These are phyloP conservation scores for Macrotis lagotis DNA, from an alignment of 2,113 vertebrate genomes.

Conservation along the genomic window DNA sequence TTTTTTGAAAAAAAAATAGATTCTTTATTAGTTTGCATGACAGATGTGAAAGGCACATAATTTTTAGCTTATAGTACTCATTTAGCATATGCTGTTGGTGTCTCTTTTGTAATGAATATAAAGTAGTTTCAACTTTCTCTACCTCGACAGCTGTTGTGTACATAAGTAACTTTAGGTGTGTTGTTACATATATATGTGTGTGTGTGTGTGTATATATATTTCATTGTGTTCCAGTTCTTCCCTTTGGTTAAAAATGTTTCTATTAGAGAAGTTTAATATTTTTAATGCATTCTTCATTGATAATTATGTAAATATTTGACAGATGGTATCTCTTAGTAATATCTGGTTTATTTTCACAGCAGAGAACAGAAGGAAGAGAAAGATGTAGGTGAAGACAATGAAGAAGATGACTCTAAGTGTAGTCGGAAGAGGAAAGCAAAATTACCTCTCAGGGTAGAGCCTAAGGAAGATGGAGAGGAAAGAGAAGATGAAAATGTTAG, in stretches of 20 bases:
- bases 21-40: slow-evolving; percentile 42
- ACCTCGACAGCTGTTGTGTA: slow-evolving; percentile 41
- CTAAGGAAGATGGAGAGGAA: slow-evolving; percentile 82
- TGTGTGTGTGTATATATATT: too few species aligned
- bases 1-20: slow-evolving; percentile 44
- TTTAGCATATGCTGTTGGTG: slow-evolving; percentile 44
- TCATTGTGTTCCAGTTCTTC: slow-evolving; percentile 3
- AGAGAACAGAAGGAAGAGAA: slow-evolving; percentile 87
- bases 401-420: slow-evolving; percentile 84
- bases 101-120: slow-evolving; percentile 59
- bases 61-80: slow-evolving; percentile 63
- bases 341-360: slow-evolving; percentile 71
- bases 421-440: slow-evolving; percentile 86
- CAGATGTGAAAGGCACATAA: slow-evolving; percentile 49
- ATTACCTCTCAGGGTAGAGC: slow-evolving; percentile 82
- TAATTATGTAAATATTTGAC: slow-evolving; percentile 63
- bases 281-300: slow-evolving; percentile 30
- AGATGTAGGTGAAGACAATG: slow-evolving; percentile 79
- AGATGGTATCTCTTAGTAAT: slow-evolving; percentile 64
- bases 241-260: slow-evolving; percentile 41
- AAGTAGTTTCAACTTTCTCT: slow-evolving; percentile 58
- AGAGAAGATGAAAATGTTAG: slow-evolving; percentile 85
- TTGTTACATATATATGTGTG: not conserved
- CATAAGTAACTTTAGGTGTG: slow-evolving; percentile 53
- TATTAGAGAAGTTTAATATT: not conserved